phyloP scores from a whole-genome alignment of 1,140 invertebrate species.

The Magallana ariakensis region DNA sequence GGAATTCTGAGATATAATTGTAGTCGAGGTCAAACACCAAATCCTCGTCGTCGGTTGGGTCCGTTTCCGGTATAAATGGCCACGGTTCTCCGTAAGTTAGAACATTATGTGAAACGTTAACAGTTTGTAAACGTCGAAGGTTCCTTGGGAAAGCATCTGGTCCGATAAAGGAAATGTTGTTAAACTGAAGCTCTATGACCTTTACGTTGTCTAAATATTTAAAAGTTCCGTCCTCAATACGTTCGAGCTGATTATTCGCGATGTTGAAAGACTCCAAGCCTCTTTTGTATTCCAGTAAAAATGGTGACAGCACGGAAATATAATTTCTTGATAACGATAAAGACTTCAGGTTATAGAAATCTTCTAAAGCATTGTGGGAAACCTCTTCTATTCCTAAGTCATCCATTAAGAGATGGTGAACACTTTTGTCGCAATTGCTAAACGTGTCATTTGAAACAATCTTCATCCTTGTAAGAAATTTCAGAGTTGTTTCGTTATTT shows the following conservation, averaged over 20 bases:
- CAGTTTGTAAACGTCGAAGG: neutral
- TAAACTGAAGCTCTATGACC: slow-evolving; percentile 3
- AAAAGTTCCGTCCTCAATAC: slow-evolving; percentile 39
- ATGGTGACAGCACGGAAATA: slow-evolving; percentile 11
- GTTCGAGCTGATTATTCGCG: slow-evolving; percentile 34
- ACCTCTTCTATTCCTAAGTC: neutral
- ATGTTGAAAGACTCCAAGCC: slow-evolving; percentile 9
- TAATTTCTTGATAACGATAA: slow-evolving; percentile 43
- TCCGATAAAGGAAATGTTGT: slow-evolving; percentile 49
- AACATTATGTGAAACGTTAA: slow-evolving; percentile 49
- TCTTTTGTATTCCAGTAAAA: slow-evolving; percentile 39
- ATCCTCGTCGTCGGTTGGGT: slow-evolving; percentile 17
- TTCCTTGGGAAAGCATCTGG: slow-evolving; percentile 50
- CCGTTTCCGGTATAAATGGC: slow-evolving; percentile 53
- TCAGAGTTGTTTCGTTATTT: neutral
- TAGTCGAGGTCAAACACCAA: slow-evolving; percentile 43
- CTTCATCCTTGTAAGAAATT: neutral
- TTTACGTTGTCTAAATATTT: neutral
- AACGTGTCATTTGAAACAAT: slow-evolving; percentile 8
- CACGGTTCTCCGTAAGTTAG: slow-evolving; percentile 54
- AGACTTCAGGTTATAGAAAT: slow-evolving; percentile 35
- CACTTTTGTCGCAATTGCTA: neutral
- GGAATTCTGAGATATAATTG: slow-evolving; percentile 56
- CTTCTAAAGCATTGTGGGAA: slow-evolving; percentile 38
- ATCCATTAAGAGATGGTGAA: neutral